Evolutionary conservation across 2,113 vertebrate species (phyloP), one percentile per base, ranked within the genome.

Genomic region (Gymnorhina tibicen): DNA sequence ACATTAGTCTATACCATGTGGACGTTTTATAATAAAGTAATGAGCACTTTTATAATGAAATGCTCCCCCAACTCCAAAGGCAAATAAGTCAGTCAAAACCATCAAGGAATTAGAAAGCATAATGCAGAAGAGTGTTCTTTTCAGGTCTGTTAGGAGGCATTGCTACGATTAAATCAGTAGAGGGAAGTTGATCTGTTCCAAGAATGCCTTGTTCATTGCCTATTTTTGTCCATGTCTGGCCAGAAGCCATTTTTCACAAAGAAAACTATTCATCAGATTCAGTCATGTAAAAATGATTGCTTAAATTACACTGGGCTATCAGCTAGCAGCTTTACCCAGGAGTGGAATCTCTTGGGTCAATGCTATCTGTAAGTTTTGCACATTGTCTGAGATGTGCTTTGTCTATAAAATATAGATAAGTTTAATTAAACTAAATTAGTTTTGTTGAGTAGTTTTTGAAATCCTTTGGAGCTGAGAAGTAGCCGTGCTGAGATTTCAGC

Each of bases 381-480:
- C 90, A 53, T 89, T 87, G 80, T 92, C 91, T 94, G 89, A 81
- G 80, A 95, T 95, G 96, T 96, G 83, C 91, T 97, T 97, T 95
- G 74, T 85, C 91, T 94, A 70, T 96, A 96, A 97, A 98, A 97
- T 95, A 79, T 88, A 87, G 93, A 89, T 97, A 97, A 67, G 68
- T 97, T 98, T 97, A 97, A 97, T 97, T 97, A 98, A 98, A 97
- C 91, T 46, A 78, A 94, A 97, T 98, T 96, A 97, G 93, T 97
- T 97, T 97, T 97, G 94, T 96, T 89, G 79, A 87, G 91, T 88
- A 91, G 79, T 75, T 87, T 95, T 81, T 91, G 2, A 95, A 96
- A 90, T 95, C 92, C 75, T 81, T 95, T 82, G 0, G 39, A 91
- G 76, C 55, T 74, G 67, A 74, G 87, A 79, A 91, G 85, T 85